These are phyloP conservation scores for Mamestra configurata DNA, from an alignment of 1,140 invertebrate genomes.

Conservation along the genomic window DNA sequence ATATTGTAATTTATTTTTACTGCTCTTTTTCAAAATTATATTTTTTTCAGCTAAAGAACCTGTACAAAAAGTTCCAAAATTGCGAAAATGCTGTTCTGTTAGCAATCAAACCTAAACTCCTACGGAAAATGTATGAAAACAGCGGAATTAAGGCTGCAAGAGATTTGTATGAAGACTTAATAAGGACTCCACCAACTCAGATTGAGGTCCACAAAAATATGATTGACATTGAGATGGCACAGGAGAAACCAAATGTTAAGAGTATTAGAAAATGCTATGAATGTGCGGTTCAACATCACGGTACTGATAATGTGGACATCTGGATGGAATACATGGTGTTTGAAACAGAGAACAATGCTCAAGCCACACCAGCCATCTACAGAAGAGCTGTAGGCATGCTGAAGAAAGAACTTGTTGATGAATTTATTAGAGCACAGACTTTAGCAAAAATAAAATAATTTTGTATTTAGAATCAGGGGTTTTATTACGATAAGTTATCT, in stretches of 20 bases:
- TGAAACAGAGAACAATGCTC: conserved; percentile 72
- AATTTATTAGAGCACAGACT: conserved; percentile 79
- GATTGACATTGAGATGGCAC: conserved; percentile 78
- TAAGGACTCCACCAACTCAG: conserved; percentile 80
- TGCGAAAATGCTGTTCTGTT: conserved; percentile 77
- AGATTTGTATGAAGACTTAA: conserved; percentile 80
- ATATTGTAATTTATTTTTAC: neutral
- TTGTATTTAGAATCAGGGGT: conserved; percentile 52
- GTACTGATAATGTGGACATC: conserved; percentile 71
- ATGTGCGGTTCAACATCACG: conserved; percentile 75
- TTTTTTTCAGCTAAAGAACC: conserved; percentile 78
- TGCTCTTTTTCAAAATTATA: conserved; percentile 55
- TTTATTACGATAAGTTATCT: conserved; percentile 50
- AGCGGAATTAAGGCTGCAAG: conserved; percentile 78
- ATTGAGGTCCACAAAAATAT: conserved; percentile 75
- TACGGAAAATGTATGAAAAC: conserved; percentile 79
- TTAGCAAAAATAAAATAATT: conserved; percentile 74
- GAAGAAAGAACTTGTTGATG: conserved; percentile 80
- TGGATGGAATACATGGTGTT: conserved; percentile 82
- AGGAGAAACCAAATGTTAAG: conserved; percentile 73
- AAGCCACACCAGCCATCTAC: conserved; percentile 72
- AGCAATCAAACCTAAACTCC: conserved; percentile 78
- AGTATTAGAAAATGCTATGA: conserved; percentile 81
- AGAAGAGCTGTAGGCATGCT: conserved; percentile 77
- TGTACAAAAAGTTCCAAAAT: conserved; percentile 75